Base-by-base conservation (phyloP, 2,888 invertebrate genomes). In the Chrysodeixis includens region DNA sequence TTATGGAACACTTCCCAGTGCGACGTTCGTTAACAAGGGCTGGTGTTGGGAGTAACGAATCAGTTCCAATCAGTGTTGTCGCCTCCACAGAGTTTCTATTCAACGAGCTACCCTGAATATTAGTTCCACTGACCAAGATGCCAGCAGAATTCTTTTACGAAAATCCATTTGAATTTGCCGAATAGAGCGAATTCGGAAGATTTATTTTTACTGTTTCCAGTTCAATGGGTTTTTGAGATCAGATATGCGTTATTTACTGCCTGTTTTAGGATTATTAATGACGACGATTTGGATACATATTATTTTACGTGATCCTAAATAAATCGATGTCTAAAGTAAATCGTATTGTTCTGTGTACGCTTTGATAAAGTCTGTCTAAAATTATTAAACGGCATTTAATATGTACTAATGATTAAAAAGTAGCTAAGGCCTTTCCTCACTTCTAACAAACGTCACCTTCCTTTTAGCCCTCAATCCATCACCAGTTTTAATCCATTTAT, bases 1-100 rank as follows among this genome's bases (percentile, higher is more conserved):
- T 79, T 82, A 73, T 62, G 59, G 66, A 71, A 63, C 82, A 66
- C 64, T 64, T 71, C 66, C 76, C 79, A 69, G 56, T 32, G 74
- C 74, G 71, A 76, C 82, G 82, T 83, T 86, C 83, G 78, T 86
- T 84, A 85, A 86, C 86, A 84, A 87, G 81, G 66, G 67, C 68
- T 74, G 56, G 72, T 71, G 73, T 71, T 69, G 60, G 64, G 22
- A 74, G 78, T 78, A 75, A 76, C 79, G 76, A 82, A 84, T 82
- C 82, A 82, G 65, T 52, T 71, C 71, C 80, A 83, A 82, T 82
- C 78, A 83, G 68, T 69, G 76, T 66, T 68, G 56, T 68, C 62
- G 61, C 66, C 55, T 64, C 62, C 22, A 69, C 35, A 59, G 52
- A 73, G 46, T 52, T 14, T 70, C 44, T 62, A 56, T 61, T 68